These are phyloP conservation scores for Eristalis intricaria DNA, from an alignment of 2,888 invertebrate species.

Conservation along the genomic window DNA sequence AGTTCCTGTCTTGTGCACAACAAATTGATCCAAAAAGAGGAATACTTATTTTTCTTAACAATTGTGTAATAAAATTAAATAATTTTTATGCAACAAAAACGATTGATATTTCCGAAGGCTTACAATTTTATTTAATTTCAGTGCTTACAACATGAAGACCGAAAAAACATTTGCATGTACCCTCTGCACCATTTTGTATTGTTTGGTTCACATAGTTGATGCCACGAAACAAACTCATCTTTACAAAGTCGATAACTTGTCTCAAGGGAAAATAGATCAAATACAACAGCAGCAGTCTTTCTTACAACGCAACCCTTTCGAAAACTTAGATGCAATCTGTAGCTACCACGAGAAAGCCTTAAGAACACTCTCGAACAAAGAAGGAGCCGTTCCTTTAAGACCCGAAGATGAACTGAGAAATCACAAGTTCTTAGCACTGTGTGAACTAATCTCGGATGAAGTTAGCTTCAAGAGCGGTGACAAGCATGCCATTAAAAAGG, in stretches of 20 bases:
- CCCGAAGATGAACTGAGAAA: conserved; percentile 85
- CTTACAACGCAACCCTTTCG: not conserved
- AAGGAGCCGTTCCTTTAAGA: conserved; percentile 83
- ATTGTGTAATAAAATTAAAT: no score
- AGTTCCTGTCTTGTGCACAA: no score
- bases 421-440: conserved; percentile 84
- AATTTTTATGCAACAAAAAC: no score
- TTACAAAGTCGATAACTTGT: conserved; percentile 40
- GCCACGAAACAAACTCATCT: conserved; percentile 70
- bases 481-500: not conserved
- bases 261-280: not conserved
- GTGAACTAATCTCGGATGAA: conserved; percentile 85
- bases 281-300: not conserved
- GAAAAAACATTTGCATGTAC: conserved; percentile 72
- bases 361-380: conserved; percentile 83
- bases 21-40: no score
- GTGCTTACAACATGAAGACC: conserved; percentile 73
- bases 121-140: not conserved
- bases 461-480: conserved; percentile 81
- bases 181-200: conserved; percentile 76
- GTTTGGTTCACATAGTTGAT: conserved; percentile 73
- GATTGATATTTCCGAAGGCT: no score
- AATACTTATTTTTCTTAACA: no score
- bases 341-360: conserved; percentile 82
- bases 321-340: not conserved